A percentile compares a stretch with the other conserved stretches of the same genome.
These are phyloP conservation scores for Caenorhabditis sp. DNA, from an alignment of 2,888 invertebrate species.

Conservation along the genomic window DNA sequence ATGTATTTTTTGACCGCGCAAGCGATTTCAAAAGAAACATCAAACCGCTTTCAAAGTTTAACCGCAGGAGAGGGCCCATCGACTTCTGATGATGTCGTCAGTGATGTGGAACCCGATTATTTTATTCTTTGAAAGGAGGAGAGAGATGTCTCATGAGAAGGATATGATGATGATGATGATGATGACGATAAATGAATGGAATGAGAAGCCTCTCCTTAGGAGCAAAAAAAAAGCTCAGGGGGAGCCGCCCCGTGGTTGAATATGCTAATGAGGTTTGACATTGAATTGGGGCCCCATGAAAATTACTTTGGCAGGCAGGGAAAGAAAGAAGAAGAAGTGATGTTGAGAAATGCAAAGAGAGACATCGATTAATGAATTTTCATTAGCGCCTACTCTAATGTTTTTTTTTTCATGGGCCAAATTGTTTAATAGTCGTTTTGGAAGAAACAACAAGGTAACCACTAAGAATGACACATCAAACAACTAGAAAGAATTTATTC, in stretches of 20 bases:
- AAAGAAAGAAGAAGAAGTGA: conserved; percentile 14
- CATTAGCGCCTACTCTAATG: conserved; percentile 38
- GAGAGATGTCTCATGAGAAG: conserved; percentile 24
- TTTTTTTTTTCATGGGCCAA: conserved; percentile 13
- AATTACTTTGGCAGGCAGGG: conserved; percentile 35
- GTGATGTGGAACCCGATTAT: conserved; percentile 59
- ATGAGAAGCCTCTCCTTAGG: conserved; percentile 23
- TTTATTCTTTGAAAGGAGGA: conserved; percentile 26
- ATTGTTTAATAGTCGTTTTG: conserved; percentile 35
- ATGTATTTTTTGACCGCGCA: conserved; percentile 25
- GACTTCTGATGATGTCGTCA: conserved; percentile 42
- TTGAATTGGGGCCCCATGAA: conserved; percentile 40
- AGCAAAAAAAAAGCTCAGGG: conserved; percentile 46
- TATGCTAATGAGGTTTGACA: conserved; percentile 64
- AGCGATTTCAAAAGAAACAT: conserved; percentile 40
- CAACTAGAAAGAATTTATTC: conserved; percentile 17
- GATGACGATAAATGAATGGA: conserved; percentile 58
- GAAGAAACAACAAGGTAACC: conserved; percentile 11
- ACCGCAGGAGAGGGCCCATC: conserved; percentile 15
- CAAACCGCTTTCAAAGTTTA: conserved; percentile 50
- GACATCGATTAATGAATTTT: conserved; percentile 55
- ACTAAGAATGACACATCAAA: conserved; percentile 11
- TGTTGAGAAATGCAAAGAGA: conserved; percentile 9
- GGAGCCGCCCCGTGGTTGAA: conserved; percentile 53
- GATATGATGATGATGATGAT: conserved; percentile 30